Conservation (phyloP, 2,113 vertebrate genomes). For the Sinocyclocheilus maitianheensis region DNA sequence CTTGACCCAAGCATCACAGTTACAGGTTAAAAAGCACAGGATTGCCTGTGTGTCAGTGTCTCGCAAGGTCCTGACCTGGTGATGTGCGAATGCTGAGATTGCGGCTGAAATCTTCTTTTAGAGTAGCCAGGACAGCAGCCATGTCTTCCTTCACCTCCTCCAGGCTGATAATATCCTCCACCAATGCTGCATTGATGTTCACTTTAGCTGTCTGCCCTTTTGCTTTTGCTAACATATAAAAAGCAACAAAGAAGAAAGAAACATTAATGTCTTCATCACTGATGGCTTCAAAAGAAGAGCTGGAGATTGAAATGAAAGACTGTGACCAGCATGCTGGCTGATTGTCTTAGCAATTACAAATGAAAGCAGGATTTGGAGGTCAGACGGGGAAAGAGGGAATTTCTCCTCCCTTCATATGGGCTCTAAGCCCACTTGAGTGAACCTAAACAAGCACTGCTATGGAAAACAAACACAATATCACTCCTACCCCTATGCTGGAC, state of each 20-base stretch:
- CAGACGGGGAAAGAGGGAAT: slow-evolving; percentile 39
- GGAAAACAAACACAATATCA: slow-evolving; percentile 45
- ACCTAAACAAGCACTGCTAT: slow-evolving; percentile 55
- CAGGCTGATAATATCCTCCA: slow-evolving; percentile 90
- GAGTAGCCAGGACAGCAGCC: slow-evolving; percentile 77
- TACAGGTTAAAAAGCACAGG: not conserved
- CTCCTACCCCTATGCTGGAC: slow-evolving; percentile 33
- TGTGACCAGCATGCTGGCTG: slow-evolving; percentile 58
- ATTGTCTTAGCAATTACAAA: slow-evolving; percentile 58
- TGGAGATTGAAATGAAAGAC: slow-evolving; percentile 41
- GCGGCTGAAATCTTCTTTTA: slow-evolving; percentile 92
- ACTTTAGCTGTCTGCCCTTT: slow-evolving; percentile 86
- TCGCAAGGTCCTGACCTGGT: slow-evolving; percentile 76
- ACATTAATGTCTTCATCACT: slow-evolving; percentile 32
- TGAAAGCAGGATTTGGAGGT: slow-evolving; percentile 51
- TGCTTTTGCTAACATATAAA: slow-evolving; percentile 79
- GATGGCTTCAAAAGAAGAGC: slow-evolving; percentile 46
- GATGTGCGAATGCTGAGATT: slow-evolving; percentile 89
- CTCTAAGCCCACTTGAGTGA: slow-evolving; percentile 44
- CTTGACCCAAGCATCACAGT: not conserved
- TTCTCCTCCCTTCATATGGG: slow-evolving; percentile 23
- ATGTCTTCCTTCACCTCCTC: slow-evolving; percentile 85
- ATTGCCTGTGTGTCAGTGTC: not conserved
- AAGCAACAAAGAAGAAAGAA: slow-evolving; percentile 8
- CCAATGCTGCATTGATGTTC: slow-evolving; percentile 85